phyloP scores from a whole-genome alignment of 2,888 invertebrate species.

The Agrotis clavis region DNA sequence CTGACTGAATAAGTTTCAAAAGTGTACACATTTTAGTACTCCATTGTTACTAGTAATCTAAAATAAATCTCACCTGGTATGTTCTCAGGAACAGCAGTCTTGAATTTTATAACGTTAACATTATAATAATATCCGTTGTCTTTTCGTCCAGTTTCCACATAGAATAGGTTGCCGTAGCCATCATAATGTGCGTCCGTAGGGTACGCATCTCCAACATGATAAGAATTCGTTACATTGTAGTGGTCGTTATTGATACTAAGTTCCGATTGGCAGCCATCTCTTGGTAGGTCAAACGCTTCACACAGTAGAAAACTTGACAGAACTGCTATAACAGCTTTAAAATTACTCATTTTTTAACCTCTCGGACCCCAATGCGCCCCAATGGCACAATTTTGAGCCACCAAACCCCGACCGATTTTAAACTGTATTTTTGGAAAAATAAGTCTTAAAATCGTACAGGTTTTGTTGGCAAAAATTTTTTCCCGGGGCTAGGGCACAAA shows the following conservation, averaged over 20 bases:
- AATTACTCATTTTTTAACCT: constrained; percentile 55
- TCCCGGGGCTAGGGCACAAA: too few species aligned
- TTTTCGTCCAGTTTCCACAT: constrained; percentile 75
- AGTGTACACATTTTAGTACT: too few species aligned
- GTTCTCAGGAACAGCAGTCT: constrained; percentile 71
- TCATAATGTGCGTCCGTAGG: constrained; percentile 84
- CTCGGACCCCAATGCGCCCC: too few species aligned
- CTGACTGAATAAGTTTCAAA: too few species aligned
- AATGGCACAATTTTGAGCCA: too few species aligned
- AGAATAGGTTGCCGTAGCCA: constrained; percentile 82
- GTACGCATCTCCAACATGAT: constrained; percentile 74
- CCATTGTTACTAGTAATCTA: background rate
- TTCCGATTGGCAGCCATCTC: constrained; percentile 72
- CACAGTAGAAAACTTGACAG: constrained; percentile 64
- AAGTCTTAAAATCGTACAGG: too few species aligned
- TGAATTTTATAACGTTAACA: constrained; percentile 75
- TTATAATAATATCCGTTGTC: constrained; percentile 78
- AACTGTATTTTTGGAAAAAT: too few species aligned
- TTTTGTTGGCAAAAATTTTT: too few species aligned
- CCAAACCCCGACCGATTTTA: too few species aligned
- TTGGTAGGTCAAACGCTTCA: constrained; percentile 80
- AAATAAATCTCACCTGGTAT: constrained; percentile 75
- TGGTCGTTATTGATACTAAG: constrained; percentile 78
- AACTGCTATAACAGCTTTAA: constrained; percentile 62
- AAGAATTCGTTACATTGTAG: constrained; percentile 75